Conservation (phyloP, 2,797 vertebrate species). For the Periparus ater region DNA sequence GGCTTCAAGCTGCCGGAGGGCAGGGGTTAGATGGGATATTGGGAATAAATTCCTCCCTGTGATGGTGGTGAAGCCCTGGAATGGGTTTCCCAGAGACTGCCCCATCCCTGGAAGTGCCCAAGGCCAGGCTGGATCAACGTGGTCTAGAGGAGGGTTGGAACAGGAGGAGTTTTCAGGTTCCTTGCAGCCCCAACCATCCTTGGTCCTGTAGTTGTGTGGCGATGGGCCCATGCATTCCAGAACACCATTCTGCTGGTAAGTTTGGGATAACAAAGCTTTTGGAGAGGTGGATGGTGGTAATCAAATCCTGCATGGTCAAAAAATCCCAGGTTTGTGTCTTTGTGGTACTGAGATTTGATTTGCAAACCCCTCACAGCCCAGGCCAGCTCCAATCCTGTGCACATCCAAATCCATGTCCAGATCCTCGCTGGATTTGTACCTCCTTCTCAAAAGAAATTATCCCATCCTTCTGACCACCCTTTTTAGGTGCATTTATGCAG, state of each 20-base stretch:
- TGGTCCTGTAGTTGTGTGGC: fast-evolving
- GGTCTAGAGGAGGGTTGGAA: background rate
- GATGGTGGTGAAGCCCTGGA: background rate
- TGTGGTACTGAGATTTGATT: background rate
- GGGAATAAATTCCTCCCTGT: background rate
- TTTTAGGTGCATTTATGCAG: background rate
- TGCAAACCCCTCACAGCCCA: background rate
- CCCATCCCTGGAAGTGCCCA: background rate
- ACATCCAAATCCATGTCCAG: fast-evolving
- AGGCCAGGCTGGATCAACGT: background rate
- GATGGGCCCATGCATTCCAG: fast-evolving
- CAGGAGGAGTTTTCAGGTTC: background rate
- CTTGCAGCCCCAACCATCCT: background rate
- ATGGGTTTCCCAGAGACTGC: background rate
- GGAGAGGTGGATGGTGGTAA: no score
- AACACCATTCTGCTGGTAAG: fast-evolving
- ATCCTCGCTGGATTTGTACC: background rate
- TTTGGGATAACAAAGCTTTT: background rate
- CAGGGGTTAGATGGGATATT: background rate
- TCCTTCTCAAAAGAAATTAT: background rate
- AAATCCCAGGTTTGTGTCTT: background rate
- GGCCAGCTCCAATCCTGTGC: background rate
- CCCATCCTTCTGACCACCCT: background rate
- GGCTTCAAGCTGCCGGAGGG: background rate
- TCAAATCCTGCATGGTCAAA: background rate